Evolutionary conservation across 2,888 invertebrate genomes (phyloP), one percentile per base, ranked within the genome.

Genomic region (Drosophila quasianomalipes): DNA sequence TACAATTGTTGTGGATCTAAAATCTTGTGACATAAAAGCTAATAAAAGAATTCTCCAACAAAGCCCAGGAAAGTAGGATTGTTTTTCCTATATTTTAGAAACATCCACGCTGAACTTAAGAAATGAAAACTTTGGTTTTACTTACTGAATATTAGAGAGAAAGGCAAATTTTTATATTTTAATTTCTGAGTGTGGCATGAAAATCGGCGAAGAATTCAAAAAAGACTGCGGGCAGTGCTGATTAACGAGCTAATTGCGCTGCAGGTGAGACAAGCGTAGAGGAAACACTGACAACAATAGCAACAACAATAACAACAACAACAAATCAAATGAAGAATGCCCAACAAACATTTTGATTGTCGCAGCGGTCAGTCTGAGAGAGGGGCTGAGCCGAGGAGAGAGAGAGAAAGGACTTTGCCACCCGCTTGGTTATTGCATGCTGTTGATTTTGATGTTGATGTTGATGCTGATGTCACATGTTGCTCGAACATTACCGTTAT

Each of bases 401-500:
- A 22, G 22, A 22, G 22, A 22, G 22, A 44, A 39, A 58, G 26
- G 65, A 52, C 19, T 14, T 28, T 37, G 52, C 70, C 70, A 41
- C 58, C 19, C 62, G 62, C 47, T 79, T 62, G 54, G 63, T 68
- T 81, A 75, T 70, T 67, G 73, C 28, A 51, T 64, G 67, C 26
- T 26, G 47, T 16, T 22, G 12, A n/a, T 35, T 14, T 35, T 47
- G 41, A n/a, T 44, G 44, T 12, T n/a, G 41, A 41, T 39, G 19
- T 10, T 70, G 69, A 58, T 86, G 75, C 70, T 76, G 64, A 70
- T 82, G 83, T 82, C 83, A 87, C 88, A 83, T 83, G 83, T 83
- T 87, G 88, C 85, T 66, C 49, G 70, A 58, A 76, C 85, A 87
- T 85, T 70, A 85, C 71, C 69, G 66, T 88, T 74, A 87, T 79